A percentile compares a stretch with the other conserved stretches of the same genome.
phyloP scores from a whole-genome alignment of 2,797 vertebrate genomes.

The Fratercula arctica region DNA sequence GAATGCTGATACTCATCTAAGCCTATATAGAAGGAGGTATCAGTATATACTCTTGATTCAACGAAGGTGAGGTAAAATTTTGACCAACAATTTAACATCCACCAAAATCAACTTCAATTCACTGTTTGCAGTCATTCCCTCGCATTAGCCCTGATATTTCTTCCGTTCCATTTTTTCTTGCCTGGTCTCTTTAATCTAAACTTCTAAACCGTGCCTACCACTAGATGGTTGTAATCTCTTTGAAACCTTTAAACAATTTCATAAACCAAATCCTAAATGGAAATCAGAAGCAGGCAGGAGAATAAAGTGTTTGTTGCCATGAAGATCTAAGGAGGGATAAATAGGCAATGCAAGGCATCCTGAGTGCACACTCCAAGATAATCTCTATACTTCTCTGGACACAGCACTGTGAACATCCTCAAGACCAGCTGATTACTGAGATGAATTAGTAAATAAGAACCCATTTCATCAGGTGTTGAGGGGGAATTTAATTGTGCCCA shows the following conservation, averaged over 20 bases:
- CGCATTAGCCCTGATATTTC: background rate
- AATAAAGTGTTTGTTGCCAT: background rate
- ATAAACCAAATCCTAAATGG: slow-evolving; percentile 19
- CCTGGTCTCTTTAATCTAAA: background rate
- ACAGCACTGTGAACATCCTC: background rate
- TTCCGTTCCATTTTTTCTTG: background rate
- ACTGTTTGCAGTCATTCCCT: background rate
- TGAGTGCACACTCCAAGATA: slow-evolving; percentile 17
- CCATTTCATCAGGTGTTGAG: slow-evolving; percentile 54
- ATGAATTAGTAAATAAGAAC: slow-evolving; percentile 49
- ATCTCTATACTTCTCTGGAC: slow-evolving; percentile 19
- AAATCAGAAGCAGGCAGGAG: background rate
- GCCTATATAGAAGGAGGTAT: background rate
- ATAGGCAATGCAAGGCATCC: slow-evolving; percentile 14
- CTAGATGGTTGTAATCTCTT: background rate
- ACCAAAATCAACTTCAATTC: background rate
- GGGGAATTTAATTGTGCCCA: slow-evolving; percentile 36
- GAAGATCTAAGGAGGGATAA: slow-evolving; percentile 32
- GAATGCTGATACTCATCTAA: background rate
- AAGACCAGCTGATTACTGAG: slow-evolving; percentile 11
- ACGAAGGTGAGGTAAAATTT: background rate
- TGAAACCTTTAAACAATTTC: background rate
- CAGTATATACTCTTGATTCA: background rate
- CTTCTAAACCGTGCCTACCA: background rate
- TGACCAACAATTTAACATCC: background rate